phyloP scores from a whole-genome alignment of 2,888 invertebrate genomes.

The Dromius quadrimaculatus region DNA sequence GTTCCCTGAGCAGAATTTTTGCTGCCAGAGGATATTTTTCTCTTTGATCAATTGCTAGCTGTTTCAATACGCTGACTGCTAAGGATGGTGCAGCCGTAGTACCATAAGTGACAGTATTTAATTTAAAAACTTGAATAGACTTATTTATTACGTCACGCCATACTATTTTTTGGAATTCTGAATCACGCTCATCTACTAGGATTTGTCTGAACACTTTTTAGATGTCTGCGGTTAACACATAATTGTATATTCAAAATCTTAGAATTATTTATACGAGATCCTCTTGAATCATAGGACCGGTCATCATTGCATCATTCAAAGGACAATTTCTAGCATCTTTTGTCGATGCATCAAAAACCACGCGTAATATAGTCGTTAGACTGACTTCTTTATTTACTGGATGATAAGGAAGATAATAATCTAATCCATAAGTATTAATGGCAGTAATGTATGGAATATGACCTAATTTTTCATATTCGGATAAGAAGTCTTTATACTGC shows the following conservation, averaged over 20 bases:
- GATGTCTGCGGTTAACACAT: conserved; percentile 60
- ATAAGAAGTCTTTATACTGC: not conserved
- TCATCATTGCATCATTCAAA: conserved; percentile 5
- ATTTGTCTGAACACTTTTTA: conserved; percentile 61
- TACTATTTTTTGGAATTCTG: conserved; percentile 59
- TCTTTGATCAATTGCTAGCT: conserved; percentile 11
- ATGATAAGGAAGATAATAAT: conserved; percentile 16
- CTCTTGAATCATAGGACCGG: conserved; percentile 11
- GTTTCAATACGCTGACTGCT: conserved; percentile 53
- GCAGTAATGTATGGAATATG: conserved; percentile 6
- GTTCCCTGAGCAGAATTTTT: not conserved
- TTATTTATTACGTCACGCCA: conserved; percentile 57
- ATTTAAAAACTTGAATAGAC: conserved; percentile 50
- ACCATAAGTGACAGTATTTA: conserved; percentile 60
- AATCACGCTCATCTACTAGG: conserved; percentile 55
- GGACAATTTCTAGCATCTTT: conserved; percentile 3
- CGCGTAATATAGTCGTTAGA: not conserved
- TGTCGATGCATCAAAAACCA: conserved; percentile 4
- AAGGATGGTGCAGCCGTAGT: conserved; percentile 56
- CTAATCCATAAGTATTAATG: conserved; percentile 3
- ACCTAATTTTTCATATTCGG: conserved; percentile 11
- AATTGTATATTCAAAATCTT: conserved; percentile 57
- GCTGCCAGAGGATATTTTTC: conserved; percentile 5
- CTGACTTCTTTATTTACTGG: conserved; percentile 5
- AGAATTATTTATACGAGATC: conserved; percentile 53